These are phyloP conservation scores for Anorthoa munda DNA, from an alignment of 2,888 invertebrate genomes.

Conservation along the genomic window DNA sequence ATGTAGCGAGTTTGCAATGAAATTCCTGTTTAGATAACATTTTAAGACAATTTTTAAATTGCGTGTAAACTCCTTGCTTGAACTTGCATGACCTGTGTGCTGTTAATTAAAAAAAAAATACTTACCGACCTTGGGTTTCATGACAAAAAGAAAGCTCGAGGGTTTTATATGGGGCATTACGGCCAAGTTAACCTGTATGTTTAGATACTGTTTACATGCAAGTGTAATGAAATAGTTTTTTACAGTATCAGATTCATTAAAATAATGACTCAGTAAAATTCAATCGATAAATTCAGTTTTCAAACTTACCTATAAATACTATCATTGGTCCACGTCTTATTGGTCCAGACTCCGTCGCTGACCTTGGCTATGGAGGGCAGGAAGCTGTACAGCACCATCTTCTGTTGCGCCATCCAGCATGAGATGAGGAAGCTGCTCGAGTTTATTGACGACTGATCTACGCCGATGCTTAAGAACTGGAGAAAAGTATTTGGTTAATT, in stretches of 20 bases:
- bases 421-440: slow-evolving; percentile 92
- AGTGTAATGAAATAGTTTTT: too few species aligned
- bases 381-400: slow-evolving; percentile 90
- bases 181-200: too few species aligned
- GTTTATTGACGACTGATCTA: slow-evolving; percentile 92
- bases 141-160: too few species aligned
- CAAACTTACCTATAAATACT: slow-evolving; percentile 84
- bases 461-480: slow-evolving; percentile 92
- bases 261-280: background rate
- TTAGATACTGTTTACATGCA: too few species aligned
- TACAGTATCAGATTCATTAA: background rate
- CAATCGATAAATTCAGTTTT: background rate
- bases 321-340: slow-evolving; percentile 92
- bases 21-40: too few species aligned
- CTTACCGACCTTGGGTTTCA: too few species aligned
- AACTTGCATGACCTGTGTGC: too few species aligned
- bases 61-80: too few species aligned
- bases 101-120: too few species aligned
- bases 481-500: background rate
- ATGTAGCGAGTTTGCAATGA: too few species aligned
- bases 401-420: slow-evolving; percentile 91
- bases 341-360: slow-evolving; percentile 89
- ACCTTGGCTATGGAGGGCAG: slow-evolving; percentile 92
- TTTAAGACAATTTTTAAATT: too few species aligned
- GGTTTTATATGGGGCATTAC: too few species aligned